Base-by-base conservation (phyloP, 2,888 invertebrate species). In the Drosophila seclusa region DNA sequence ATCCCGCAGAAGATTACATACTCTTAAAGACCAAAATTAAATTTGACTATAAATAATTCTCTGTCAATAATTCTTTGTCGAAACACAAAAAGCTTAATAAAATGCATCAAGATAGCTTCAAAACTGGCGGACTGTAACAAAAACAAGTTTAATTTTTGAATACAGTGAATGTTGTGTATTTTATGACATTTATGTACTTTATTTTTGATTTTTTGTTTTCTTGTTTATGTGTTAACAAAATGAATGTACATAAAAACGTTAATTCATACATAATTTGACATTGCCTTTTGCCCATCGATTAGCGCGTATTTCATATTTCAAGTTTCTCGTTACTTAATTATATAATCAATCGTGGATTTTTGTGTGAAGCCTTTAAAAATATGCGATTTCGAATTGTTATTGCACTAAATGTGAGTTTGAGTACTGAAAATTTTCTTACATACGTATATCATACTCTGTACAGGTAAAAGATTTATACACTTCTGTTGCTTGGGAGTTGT, bases 101-200 rank as follows among this genome's bases (percentile, higher is more conserved):
- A 42, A 42, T 11, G 11, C 11, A 11, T 32, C 4, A 32, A 32
- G 32, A 32, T 32, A 11, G 32, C 32, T 32, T 32, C 4, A 10
- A 40, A n/a, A 40, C n/a, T 11, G n/a, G 10, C 16, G 16, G 4
- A 42, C 21, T 31, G 3, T 40, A 42, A 18, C 31, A 42, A 21
- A 3, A 55, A n/a, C 24, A 32, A n/a, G 6, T 8, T 29, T 7
- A 27, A 95, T 98, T 38, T 72, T 50, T 32, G 29, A 18, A 59
- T 61, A 49, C 50, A 55, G 62, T 62, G 36, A 55, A 69, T 57
- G 58, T 38, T 60, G 65, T 68, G 48, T 79, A 70, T 70, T 86
- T 86, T 73, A 69, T 88, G 89, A 89, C 84, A 83, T 79, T 73
- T 78, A 86, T 76, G 80, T 70, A 73, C 54, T 89, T 89, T 87